A percentile compares a stretch with the other conserved stretches of the same genome.
Evolutionary conservation across 2,113 vertebrate species (phyloP).

Genomic region (Anser brachyrhynchus): DNA sequence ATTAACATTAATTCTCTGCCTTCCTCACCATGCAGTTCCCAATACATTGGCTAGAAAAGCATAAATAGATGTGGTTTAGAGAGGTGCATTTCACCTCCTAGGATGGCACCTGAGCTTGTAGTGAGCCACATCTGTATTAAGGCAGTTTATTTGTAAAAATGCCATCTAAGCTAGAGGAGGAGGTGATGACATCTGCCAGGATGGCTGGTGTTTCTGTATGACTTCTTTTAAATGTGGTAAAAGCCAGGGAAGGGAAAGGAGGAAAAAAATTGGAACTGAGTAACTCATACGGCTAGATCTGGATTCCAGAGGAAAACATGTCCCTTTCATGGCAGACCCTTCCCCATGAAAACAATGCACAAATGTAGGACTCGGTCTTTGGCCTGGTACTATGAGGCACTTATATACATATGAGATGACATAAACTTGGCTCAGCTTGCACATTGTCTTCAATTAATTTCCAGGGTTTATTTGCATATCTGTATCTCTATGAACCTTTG

Average conservation of each 20-base stretch:
- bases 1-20: background rate
- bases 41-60: background rate
- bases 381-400: background rate
- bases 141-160: background rate
- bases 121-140: background rate
- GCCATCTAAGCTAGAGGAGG: background rate
- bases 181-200: background rate
- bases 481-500: background rate
- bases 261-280: background rate
- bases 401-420: fast-evolving
- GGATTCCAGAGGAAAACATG: background rate
- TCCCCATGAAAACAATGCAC: background rate
- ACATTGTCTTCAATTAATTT: background rate
- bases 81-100: background rate
- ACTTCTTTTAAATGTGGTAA: background rate
- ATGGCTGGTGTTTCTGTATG: background rate
- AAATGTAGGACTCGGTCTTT: background rate
- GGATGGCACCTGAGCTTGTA: background rate
- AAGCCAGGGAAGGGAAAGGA: background rate
- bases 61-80: background rate
- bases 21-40: background rate
- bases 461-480: background rate
- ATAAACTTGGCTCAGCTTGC: background rate
- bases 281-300: too few species aligned
- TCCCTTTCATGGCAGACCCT: background rate